These are phyloP conservation scores for Trochalopteron elliotii DNA, from an alignment of 2,113 vertebrate species.

Conservation along the genomic window DNA sequence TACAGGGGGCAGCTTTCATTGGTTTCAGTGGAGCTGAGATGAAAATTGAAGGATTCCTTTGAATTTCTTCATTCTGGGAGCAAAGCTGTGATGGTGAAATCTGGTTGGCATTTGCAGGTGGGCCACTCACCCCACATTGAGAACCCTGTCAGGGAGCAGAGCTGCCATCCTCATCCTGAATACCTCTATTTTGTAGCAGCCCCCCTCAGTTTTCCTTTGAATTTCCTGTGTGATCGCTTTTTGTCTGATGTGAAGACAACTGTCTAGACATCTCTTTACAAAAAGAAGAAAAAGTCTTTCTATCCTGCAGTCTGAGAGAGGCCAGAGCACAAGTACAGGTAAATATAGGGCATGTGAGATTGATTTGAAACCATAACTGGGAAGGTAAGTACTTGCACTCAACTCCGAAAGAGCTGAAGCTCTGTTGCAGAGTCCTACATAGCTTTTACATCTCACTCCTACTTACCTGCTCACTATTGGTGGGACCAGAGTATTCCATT, in stretches of 20 bases:
- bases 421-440: neutral
- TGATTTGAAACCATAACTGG: slow-evolving; percentile 31
- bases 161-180: neutral
- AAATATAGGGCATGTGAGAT: slow-evolving; percentile 26
- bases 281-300: neutral
- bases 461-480: neutral
- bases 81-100: neutral
- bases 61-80: neutral
- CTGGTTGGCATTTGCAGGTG: neutral
- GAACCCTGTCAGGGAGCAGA: neutral
- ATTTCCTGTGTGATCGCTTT: slow-evolving; percentile 34
- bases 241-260: slow-evolving; percentile 46
- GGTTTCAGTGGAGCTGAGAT: neutral
- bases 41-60: neutral
- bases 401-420: neutral
- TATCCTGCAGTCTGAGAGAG: slow-evolving; percentile 7
- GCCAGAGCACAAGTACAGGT: neutral
- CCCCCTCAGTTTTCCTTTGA: slow-evolving; percentile 2
- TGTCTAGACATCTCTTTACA: slow-evolving; percentile 61
- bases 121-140: fast-evolving
- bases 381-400: neutral
- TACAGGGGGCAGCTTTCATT: neutral
- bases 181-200: slow-evolving; percentile 8
- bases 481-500: neutral
- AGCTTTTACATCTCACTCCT: neutral